A percentile compares a stretch with the other conserved stretches of the same genome.
These are phyloP conservation scores for Argyresthia goedartella DNA, from an alignment of 2,888 invertebrate genomes.

Conservation along the genomic window DNA sequence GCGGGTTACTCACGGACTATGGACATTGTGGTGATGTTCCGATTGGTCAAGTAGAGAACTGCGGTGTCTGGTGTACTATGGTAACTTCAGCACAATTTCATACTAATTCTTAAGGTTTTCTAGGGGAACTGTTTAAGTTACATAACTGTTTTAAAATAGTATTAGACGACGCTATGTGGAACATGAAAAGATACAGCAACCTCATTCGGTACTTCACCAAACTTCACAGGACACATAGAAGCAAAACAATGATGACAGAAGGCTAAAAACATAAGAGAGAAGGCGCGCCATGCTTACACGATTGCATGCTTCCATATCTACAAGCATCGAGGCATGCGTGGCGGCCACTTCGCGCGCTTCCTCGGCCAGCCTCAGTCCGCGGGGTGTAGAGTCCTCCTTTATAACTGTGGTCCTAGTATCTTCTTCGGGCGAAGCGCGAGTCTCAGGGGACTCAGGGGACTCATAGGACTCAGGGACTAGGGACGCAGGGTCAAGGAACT, in stretches of 20 bases:
- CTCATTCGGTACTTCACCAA: neutral
- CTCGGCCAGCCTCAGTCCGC: constrained; percentile 55
- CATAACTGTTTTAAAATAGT: too few relatives aligned
- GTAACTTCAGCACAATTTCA: too few relatives aligned
- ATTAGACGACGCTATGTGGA: too few relatives aligned
- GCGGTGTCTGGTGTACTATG: neutral
- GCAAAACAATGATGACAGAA: constrained; percentile 11
- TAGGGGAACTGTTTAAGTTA: too few relatives aligned
- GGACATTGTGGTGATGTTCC: neutral
- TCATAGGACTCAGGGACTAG: constrained; percentile 19
- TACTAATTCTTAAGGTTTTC: too few relatives aligned
- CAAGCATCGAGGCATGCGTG: constrained; percentile 65
- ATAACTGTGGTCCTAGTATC: constrained; percentile 45
- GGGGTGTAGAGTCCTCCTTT: constrained; percentile 57
- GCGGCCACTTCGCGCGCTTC: constrained; percentile 64
- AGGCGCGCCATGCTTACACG: constrained; percentile 77
- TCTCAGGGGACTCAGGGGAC: constrained; percentile 20
- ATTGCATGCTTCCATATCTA: constrained; percentile 75
- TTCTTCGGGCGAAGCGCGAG: constrained; percentile 37
- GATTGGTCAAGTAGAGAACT: neutral
- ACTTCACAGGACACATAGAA: constrained; percentile 12
- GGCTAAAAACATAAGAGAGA: constrained; percentile 31
- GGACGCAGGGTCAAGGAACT: constrained; percentile 14
- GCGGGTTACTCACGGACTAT: neutral
- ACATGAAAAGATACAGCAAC: neutral